These are phyloP conservation scores for Chlorodrepanis virens DNA, from an alignment of 2,113 vertebrate species.

Conservation along the genomic window DNA sequence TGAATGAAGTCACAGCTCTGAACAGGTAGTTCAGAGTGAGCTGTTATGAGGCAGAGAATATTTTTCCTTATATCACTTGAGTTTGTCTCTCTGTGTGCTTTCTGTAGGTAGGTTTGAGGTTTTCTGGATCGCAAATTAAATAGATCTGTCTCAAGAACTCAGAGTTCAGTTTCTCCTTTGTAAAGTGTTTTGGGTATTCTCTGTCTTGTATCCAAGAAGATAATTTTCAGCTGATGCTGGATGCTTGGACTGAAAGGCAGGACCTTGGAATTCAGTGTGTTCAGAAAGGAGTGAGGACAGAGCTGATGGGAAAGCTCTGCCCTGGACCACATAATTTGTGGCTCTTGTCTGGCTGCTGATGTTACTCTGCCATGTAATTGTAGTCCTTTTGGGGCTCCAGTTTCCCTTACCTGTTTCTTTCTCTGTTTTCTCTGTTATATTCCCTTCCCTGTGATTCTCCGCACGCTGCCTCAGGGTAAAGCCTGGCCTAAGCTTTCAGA, in stretches of 20 bases:
- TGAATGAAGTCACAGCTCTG: not conserved
- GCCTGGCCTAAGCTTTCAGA: not conserved
- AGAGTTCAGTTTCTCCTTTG: not conserved
- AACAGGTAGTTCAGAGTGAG: not conserved
- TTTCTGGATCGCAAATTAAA: not conserved
- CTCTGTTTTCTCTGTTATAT: not conserved
- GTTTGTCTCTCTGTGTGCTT: not conserved
- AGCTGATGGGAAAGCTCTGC: not conserved
- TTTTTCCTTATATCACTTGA: not conserved
- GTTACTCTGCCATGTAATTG: not conserved
- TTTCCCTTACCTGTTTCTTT: not conserved
- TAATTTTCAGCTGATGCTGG: not conserved
- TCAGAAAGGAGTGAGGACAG: not conserved
- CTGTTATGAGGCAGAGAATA: not conserved
- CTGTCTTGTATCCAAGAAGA: not conserved
- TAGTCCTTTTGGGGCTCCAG: not conserved
- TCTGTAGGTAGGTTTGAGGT: not conserved
- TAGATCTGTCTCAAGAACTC: not conserved
- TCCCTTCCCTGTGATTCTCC: not conserved
- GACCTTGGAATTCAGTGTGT: not conserved
- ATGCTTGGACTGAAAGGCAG: not conserved
- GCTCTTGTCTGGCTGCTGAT: not conserved
- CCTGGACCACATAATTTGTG: accelerated
- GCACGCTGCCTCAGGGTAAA: not conserved
- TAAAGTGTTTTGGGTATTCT: not conserved